Base-by-base conservation (phyloP, 2,797 vertebrate species). In the Gallinago nigripennis region DNA sequence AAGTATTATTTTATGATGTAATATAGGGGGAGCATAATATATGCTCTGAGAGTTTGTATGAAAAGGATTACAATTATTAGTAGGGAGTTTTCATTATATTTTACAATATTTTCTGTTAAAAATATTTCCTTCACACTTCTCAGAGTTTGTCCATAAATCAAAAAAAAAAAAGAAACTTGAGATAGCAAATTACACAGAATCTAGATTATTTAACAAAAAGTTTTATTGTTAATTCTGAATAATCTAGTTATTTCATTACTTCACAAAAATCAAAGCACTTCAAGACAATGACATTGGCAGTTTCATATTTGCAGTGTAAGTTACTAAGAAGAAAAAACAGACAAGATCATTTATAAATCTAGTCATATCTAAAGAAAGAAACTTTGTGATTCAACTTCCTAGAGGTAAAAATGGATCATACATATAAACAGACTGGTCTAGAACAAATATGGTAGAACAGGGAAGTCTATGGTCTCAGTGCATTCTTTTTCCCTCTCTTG, bases 311-410 rank as follows among this genome's bases (percentile, higher is more conserved):
- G 61, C 63, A 60, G 30, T 72, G n/a, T 30, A 90, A 85, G 35
- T 69, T 95, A 71, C 68, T 87, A 11, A 24, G 81, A 79, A 73
- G 39, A 85, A 84, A 37, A 31, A 85, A 17, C 45, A 83, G 63
- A 37, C 20, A 95, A 94, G 56, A 88, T 15, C 13, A 37, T 83
- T 51, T 92, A 89, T 91, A 94, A 95, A 96, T 89, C 51, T 90
- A 94, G 92, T 80, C 37, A 90, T 56, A 53, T 68, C 88, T 96
- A 85, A 89, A 71, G 71, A 91, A 82, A n/a, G 3, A 93, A 92
- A 77, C 33, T 73, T 89, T 94, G 79, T 91, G 77, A 46, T 85
- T 91, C 65, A 87, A 39, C 23, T 72, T 96, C 75, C 90, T 96
- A 78, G 50, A 90, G 46, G 65, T 80, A 91, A 92, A 96, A 69